Base-by-base conservation (phyloP, 2,797 vertebrate species). In the Catamblyrhynchus diadema region DNA sequence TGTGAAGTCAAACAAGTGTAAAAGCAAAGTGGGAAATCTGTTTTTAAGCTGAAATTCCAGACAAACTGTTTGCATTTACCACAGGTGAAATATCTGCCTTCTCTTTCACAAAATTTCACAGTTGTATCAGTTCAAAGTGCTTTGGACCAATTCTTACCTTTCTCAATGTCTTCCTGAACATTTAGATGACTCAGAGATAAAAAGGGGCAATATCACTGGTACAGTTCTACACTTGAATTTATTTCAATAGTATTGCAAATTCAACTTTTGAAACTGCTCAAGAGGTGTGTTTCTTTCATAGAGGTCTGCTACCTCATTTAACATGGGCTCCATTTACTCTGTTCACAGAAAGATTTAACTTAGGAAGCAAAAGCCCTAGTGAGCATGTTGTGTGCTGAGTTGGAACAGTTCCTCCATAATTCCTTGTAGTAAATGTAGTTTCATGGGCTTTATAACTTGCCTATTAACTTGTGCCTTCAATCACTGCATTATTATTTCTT, bases 1-100 rank as follows among this genome's bases (percentile, higher is more conserved):
- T 82, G 48, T 83, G 88, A 95, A 94, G 56, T 86, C 89, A 96
- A 92, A 59, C 86, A 73, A 32, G 19, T 20, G 18, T 35, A 74
- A 73, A 92, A 72, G 37, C 35, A 39, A 88, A 89, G 27, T 11
- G 20, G 23, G 22, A 89, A 87, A 66, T 66, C 12, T 44, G 19
- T 35, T 93, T 89, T 45, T 45, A 59, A 75, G 10, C 10, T 42
- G 62, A 81, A 62, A 24, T 56, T 81, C 30, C 0, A 0, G 37
- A 35, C 24, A 74, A 81, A 48, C 32, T 72, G 12, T 42, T 47
- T 66, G 37, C 8, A 21, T 83, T 73, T 87, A 27, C 53, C 65
- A 7, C 12, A 72, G 20, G 8, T 56, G 30, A 88, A 81, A 47
- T 59, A 56, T 50, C 75, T 93, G 57, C 70, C 45, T 79, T 6